Base-by-base conservation (phyloP, 2,888 invertebrate genomes). In the Hipparchia sbordonii region DNA sequence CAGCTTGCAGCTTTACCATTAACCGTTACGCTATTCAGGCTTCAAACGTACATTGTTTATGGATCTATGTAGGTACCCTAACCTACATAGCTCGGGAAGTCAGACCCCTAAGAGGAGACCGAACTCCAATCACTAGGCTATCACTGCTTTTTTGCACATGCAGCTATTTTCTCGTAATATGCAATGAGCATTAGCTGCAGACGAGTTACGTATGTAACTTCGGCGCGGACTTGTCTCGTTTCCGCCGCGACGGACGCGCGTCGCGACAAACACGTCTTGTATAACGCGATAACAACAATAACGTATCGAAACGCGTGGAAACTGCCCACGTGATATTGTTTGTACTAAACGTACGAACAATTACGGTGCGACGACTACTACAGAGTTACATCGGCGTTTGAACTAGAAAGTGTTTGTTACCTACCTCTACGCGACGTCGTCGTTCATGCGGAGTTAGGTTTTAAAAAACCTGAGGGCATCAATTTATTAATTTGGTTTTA, bases 201-300 rank as follows among this genome's bases (percentile, higher is more conserved):
- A n/a, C 67, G 46, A 59, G 59, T 74, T 74, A 76, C 65, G 39
- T 39, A 2, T 1, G 70, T 74, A 74, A 74, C 65, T 52, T 60
- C 61, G 54, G 63, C 74, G 56, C 71, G 70, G 72, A 76, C 74
- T 71, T 74, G 74, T 74, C 74, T 69, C 68, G 65, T 70, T 74
- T 76, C 72, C 75, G 73, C 57, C 75, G 73, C 57, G 66, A 62
- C 72, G 65, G n/a, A 33, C 7, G 9, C 33, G 39, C 10, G 8
- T 66, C 68, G 67, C 71, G 67, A 75, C 73, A 73, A 71, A 71
- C 73, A 73, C 62, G 72, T 76, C 74, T 74, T 72, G 72, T 39
- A 39, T 72, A 74, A 72, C 63, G 70, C 67, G 77, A 76, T 73
- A 77, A 77, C 73, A 72, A 74, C 70, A 74, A 72, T 48, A 68